phyloP scores from a whole-genome alignment of 2,888 invertebrate genomes.

The Rapana venosa region DNA sequence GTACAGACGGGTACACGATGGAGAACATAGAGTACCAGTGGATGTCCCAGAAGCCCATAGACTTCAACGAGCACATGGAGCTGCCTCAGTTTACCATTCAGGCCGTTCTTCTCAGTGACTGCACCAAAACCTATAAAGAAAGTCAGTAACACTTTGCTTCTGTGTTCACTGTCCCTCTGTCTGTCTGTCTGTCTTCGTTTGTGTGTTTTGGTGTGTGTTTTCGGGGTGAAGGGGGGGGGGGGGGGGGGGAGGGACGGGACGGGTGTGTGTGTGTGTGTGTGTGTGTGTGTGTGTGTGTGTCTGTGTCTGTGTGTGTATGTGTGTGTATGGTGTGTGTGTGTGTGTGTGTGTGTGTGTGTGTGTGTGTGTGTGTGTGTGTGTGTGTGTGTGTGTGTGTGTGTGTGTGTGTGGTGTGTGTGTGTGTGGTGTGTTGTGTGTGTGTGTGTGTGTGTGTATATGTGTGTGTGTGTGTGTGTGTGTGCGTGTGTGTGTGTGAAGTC shows the following conservation, averaged over 20 bases:
- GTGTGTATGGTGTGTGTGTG: conserved; percentile 7
- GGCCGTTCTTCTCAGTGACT: conserved; percentile 44
- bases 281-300: not conserved
- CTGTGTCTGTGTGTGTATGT: not conserved
- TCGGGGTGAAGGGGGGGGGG: too few relatives aligned
- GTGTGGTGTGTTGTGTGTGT: not conserved
- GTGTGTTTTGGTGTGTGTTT: not conserved
- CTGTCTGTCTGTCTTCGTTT: not conserved
- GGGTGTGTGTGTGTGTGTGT: not conserved
- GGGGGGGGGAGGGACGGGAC: too few relatives aligned
- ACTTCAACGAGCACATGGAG: conserved; percentile 54
- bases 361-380: not conserved
- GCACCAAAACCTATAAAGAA: conserved; percentile 57
- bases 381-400: not conserved
- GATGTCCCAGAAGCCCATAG: conserved; percentile 50
- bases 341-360: conserved; percentile 10
- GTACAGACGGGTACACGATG: conserved; percentile 56
- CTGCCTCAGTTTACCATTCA: conserved; percentile 56
- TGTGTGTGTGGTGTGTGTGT: conserved; percentile 13
- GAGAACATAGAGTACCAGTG: conserved; percentile 56
- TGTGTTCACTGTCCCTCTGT: not conserved
- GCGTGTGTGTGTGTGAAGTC: not conserved
- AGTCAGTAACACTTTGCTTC: conserved; percentile 47
- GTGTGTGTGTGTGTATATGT: conserved; percentile 14
- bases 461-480: conserved; percentile 20